phyloP scores from a whole-genome alignment of 2,113 vertebrate species.

The Dipodomys spectabilis region DNA sequence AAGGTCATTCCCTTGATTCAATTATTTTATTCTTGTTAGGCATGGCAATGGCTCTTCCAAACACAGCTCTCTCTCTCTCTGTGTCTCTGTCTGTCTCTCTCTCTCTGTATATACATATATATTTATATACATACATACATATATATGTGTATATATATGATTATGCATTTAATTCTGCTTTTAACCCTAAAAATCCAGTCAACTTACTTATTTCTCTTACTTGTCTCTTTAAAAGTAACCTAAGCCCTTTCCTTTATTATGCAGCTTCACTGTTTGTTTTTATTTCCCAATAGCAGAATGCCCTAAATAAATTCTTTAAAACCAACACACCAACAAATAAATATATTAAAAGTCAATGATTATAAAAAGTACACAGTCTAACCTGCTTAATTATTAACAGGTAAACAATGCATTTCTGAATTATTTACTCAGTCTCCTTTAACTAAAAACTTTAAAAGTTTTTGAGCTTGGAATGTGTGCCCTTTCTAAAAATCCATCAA shows the following conservation, averaged over 20 bases:
- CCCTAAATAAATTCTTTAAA: constrained; percentile 83
- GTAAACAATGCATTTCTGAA: constrained; percentile 88
- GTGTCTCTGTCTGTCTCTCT: no score
- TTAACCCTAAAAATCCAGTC: constrained; percentile 58
- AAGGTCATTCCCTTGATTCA: constrained; percentile 30
- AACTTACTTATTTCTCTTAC: not conserved
- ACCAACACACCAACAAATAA: constrained; percentile 83
- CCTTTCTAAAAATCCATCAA: constrained; percentile 81
- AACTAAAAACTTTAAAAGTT: constrained; percentile 86
- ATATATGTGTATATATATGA: no score
- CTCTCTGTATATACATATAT: no score
- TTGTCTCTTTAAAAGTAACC: constrained; percentile 68
- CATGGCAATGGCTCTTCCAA: constrained; percentile 49
- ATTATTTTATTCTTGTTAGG: constrained; percentile 16
- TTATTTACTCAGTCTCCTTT: constrained; percentile 88
- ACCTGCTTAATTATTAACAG: constrained; percentile 90
- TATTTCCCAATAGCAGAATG: constrained; percentile 69
- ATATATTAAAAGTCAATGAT: constrained; percentile 83
- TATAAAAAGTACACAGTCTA: constrained; percentile 87
- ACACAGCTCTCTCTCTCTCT: not conserved
- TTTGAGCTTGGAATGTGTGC: constrained; percentile 84
- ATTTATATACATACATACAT: no score
- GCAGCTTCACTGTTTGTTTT: constrained; percentile 72
- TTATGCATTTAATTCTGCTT: not conserved
- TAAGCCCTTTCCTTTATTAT: constrained; percentile 62